Evolutionary conservation across 2,113 vertebrate species (phyloP).

Genomic region (Tenebrosternarchus preto): DNA sequence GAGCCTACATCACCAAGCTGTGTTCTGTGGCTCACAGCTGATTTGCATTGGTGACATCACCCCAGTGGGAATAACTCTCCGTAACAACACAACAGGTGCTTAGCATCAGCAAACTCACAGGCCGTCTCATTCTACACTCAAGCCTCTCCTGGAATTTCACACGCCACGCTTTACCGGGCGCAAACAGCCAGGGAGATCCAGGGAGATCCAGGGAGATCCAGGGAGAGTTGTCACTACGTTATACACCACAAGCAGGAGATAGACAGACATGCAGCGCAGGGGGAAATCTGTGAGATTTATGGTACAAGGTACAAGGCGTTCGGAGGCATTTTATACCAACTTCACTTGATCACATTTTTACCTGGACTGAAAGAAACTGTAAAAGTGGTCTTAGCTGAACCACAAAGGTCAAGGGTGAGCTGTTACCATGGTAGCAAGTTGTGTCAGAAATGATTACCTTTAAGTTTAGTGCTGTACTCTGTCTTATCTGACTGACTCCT

Average conservation of each 20-base stretch:
- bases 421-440: conserved; percentile 8
- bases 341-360: neutral
- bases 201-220: too few species aligned
- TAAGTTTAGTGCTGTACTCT: conserved; percentile 91
- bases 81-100: conserved; percentile 77
- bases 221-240: too few species aligned
- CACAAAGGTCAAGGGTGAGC: neutral
- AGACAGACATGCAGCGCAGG: too few species aligned
- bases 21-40: conserved; percentile 58
- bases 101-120: conserved; percentile 55
- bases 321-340: too few species aligned
- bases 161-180: too few species aligned
- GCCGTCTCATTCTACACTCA: neutral
- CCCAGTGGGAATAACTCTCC: conserved; percentile 68
- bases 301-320: too few species aligned
- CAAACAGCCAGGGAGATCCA: too few species aligned
- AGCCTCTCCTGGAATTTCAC: conserved; percentile 46
- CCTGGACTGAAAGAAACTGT: neutral
- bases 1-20: conserved; percentile 16
- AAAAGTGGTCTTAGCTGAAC: neutral
- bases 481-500: conserved; percentile 96
- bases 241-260: too few species aligned
- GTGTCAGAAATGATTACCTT: conserved; percentile 80
- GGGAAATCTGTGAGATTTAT: too few species aligned
- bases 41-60: conserved; percentile 80